A percentile compares a stretch with the other conserved stretches of the same genome.
Evolutionary conservation across 2,797 vertebrate species (phyloP).

Genomic region (Lerista edwardsae): DNA sequence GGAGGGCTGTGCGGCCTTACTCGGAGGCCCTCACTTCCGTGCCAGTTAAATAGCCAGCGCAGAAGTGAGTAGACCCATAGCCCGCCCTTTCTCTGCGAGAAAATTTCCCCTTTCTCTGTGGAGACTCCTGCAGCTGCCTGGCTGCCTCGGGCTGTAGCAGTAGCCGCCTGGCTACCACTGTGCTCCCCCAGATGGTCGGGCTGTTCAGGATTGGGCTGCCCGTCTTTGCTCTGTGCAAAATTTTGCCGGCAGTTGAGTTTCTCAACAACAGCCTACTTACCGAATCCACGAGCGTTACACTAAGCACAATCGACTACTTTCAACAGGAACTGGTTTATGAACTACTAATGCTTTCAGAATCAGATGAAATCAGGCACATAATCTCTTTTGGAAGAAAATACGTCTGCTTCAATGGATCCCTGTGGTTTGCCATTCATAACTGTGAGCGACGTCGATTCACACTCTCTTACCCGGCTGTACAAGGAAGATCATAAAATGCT

Average conservation of each 20-base stretch:
- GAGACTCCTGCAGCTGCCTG: no score
- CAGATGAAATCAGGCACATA: constrained; percentile 46
- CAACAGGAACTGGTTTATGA: constrained; percentile 56
- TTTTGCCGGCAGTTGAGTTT: not conserved
- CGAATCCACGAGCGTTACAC: not conserved
- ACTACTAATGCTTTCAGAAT: constrained; percentile 67
- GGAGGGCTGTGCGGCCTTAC: no score
- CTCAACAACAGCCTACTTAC: not conserved
- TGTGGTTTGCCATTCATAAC: constrained; percentile 62
- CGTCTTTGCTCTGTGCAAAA: not conserved
- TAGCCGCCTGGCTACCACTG: no score
- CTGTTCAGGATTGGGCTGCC: no score
- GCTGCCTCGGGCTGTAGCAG: no score
- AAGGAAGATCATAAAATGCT: constrained; percentile 62
- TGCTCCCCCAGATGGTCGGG: no score
- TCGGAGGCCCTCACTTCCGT: no score
- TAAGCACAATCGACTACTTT: constrained; percentile 39
- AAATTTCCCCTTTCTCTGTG: no score
- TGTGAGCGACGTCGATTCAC: constrained; percentile 62
- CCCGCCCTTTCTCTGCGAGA: no score
- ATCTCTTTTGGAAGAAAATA: constrained; percentile 58
- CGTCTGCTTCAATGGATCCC: constrained; percentile 40
- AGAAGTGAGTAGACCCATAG: no score
- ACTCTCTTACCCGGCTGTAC: constrained; percentile 52
- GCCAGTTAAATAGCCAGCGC: no score